Percentiles rank a stretch among this genome's conserved stretches.
These are phyloP conservation scores for Melinaea menophilus DNA, from an alignment of 2,888 invertebrate species.

Conservation along the genomic window DNA sequence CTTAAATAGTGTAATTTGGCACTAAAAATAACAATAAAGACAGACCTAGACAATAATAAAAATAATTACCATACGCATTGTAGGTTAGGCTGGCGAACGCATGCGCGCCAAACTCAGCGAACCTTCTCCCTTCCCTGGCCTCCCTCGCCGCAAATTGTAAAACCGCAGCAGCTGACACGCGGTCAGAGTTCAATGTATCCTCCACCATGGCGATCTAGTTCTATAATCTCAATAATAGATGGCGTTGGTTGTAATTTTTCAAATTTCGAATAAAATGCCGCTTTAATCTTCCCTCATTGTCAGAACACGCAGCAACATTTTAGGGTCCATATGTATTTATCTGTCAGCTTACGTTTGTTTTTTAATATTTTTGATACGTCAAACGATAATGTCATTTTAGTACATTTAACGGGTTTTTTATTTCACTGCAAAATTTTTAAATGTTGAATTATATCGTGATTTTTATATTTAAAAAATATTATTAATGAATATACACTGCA, in stretches of 20 bases:
- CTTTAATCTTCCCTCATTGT: slow-evolving; percentile 35
- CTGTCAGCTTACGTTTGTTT: slow-evolving; percentile 31
- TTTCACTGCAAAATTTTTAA: slow-evolving; percentile 18
- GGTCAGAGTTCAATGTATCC: slow-evolving; percentile 50
- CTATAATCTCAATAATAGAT: slow-evolving; percentile 28
- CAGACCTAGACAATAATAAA: no score
- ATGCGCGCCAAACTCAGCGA: slow-evolving; percentile 67
- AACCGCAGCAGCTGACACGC: slow-evolving; percentile 68
- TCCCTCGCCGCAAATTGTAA: slow-evolving; percentile 68
- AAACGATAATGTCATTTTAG: slow-evolving; percentile 43
- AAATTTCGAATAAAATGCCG: neutral
- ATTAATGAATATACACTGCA: neutral
- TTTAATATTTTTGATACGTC: slow-evolving; percentile 31
- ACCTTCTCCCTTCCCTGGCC: slow-evolving; percentile 62
- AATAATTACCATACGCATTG: slow-evolving; percentile 59
- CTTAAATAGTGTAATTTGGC: no score
- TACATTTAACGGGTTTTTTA: slow-evolving; percentile 11
- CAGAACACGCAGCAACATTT: slow-evolving; percentile 49
- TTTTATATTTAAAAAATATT: neutral
- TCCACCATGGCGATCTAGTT: slow-evolving; percentile 56
- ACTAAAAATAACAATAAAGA: no score
- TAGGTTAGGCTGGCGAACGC: slow-evolving; percentile 68
- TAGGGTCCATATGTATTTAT: slow-evolving; percentile 50
- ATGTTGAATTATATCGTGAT: slow-evolving; percentile 25
- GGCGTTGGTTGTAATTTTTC: slow-evolving; percentile 24